Percentiles rank a stretch among this genome's conserved stretches.
These are phyloP conservation scores for Polydrusus tereticollis DNA, from an alignment of 2,888 invertebrate genomes.

Conservation along the genomic window DNA sequence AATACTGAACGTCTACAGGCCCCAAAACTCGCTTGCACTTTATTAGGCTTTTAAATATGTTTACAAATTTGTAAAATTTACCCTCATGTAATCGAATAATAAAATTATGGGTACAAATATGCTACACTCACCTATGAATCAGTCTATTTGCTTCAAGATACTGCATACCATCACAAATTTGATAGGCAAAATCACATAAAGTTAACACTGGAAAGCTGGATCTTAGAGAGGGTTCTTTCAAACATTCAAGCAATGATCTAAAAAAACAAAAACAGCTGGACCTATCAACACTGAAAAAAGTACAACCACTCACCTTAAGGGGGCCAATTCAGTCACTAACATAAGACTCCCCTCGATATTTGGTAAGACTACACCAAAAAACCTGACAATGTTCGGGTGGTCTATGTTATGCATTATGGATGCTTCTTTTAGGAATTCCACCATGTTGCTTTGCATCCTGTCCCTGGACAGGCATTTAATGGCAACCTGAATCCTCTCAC, in stretches of 20 bases:
- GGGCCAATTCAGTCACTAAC: slow-evolving; percentile 91
- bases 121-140: slow-evolving; percentile 84
- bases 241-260: slow-evolving; percentile 93
- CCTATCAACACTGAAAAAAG: background rate
- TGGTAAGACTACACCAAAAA: slow-evolving; percentile 90
- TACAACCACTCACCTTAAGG: slow-evolving; percentile 69
- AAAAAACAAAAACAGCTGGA: background rate
- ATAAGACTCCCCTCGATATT: slow-evolving; percentile 70
- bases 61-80: too few species aligned
- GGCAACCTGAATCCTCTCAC: slow-evolving; percentile 78
- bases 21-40: too few species aligned
- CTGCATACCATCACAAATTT: slow-evolving; percentile 98
- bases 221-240: slow-evolving; percentile 91
- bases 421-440: slow-evolving; percentile 97
- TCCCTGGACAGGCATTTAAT: slow-evolving; percentile 96
- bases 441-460: slow-evolving; percentile 95
- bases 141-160: slow-evolving; percentile 96
- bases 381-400: slow-evolving; percentile 95
- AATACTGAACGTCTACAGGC: too few species aligned
- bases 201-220: slow-evolving; percentile 93
- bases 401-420: slow-evolving; percentile 98
- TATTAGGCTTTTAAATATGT: too few species aligned
- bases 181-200: slow-evolving; percentile 94
- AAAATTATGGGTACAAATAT: too few species aligned
- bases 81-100: too few species aligned